These are phyloP conservation scores for Lochmaea capreae DNA, from an alignment of 2,888 invertebrate species.

Conservation along the genomic window DNA sequence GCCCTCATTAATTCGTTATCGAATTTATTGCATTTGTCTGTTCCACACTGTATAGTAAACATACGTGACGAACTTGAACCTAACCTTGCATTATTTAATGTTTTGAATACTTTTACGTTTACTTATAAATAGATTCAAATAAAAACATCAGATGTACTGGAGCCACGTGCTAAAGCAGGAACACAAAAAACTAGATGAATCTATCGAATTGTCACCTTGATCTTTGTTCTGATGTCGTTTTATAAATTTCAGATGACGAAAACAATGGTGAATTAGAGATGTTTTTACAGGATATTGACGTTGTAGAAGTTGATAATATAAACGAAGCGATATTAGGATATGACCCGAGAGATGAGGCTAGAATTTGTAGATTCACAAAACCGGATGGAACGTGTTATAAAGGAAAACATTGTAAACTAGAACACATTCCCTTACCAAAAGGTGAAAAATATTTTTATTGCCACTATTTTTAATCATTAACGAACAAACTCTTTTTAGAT, in stretches of 20 bases:
- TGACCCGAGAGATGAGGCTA: conserved; percentile 56
- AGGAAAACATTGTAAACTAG: conserved; percentile 55
- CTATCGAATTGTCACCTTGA: no score
- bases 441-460: conserved; percentile 42
- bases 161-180: no score
- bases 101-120: no score
- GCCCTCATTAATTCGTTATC: no score
- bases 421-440: conserved; percentile 51
- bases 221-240: background rate
- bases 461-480: background rate
- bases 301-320: conserved; percentile 52
- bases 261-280: conserved; percentile 46
- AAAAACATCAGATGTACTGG: no score
- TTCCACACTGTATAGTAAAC: no score
- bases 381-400: conserved; percentile 55
- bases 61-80: no score
- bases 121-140: no score
- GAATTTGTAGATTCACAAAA: conserved; percentile 55
- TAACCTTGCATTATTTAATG: no score
- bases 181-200: no score
- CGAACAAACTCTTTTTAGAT: conserved; percentile 45
- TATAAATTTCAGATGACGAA: conserved; percentile 41
- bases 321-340: conserved; percentile 57
- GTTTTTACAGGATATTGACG: conserved; percentile 48
- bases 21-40: no score